Evolutionary conservation across 2,113 vertebrate species (phyloP).

Genomic region (Dermatemys mawii): DNA sequence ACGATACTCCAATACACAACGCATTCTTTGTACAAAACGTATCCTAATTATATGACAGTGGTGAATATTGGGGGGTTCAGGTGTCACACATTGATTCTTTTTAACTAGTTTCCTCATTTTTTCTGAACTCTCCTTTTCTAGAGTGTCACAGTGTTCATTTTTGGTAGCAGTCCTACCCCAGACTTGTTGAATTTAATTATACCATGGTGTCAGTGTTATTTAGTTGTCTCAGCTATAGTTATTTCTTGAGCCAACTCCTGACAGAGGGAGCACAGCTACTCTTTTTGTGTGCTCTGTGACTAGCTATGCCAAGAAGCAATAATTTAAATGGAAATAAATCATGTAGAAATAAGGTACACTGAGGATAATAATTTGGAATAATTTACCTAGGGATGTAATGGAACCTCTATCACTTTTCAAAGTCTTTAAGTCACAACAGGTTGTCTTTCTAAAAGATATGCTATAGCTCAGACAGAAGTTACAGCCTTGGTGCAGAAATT

Average conservation of each 20-base stretch:
- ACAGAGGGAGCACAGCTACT: neutral
- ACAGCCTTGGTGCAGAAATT: neutral
- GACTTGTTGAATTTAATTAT: rapidly evolving
- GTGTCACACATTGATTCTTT: neutral
- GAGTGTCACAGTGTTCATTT: neutral
- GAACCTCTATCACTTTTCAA: neutral
- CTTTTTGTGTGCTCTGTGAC: neutral
- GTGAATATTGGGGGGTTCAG: too few relatives aligned
- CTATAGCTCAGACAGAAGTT: neutral
- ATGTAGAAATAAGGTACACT: neutral
- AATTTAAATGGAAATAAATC: neutral
- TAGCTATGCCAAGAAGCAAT: neutral
- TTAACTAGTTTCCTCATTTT: neutral
- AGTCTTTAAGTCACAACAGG: neutral
- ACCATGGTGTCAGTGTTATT: neutral
- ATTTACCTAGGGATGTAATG: neutral
- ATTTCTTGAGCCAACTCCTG: neutral
- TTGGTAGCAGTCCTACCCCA: too few relatives aligned
- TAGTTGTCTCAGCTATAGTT: neutral
- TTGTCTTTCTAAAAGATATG: neutral
- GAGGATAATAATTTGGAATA: neutral
- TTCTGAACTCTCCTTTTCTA: neutral
- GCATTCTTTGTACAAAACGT: too few relatives aligned
- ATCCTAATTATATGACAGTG: too few relatives aligned
- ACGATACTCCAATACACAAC: too few relatives aligned